Evolutionary conservation across 1,140 invertebrate genomes (phyloP).

Genomic region (Formica selysi): DNA sequence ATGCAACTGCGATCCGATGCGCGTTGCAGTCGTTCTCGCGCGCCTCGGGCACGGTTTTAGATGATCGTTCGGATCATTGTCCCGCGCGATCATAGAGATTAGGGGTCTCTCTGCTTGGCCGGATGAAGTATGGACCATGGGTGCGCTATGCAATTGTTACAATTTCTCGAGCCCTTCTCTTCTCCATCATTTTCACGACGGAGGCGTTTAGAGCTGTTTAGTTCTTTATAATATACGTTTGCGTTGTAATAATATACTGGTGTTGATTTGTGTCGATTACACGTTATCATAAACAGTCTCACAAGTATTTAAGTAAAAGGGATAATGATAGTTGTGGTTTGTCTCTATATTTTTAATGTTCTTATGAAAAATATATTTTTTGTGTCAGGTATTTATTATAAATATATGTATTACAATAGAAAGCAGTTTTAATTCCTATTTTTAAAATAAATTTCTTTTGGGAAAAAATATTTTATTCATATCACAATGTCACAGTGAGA

Average conservation of each 20-base stretch:
- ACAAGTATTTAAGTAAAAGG: constrained; percentile 63
- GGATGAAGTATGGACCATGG: constrained; percentile 54
- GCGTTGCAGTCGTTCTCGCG: constrained; percentile 25
- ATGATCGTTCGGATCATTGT: constrained; percentile 50
- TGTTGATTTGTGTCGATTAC: constrained; percentile 57
- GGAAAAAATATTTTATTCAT: background rate
- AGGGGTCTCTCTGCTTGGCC: constrained; percentile 45
- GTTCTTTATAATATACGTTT: constrained; percentile 38
- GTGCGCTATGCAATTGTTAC: constrained; percentile 47
- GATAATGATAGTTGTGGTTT: constrained; percentile 53
- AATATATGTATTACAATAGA: background rate
- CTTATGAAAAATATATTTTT: background rate
- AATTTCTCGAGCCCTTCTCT: constrained; percentile 41
- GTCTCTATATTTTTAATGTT: background rate
- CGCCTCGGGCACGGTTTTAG: constrained; percentile 56
- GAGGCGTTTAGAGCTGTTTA: constrained; percentile 42
- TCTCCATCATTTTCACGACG: constrained; percentile 48
- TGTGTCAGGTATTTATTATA: background rate
- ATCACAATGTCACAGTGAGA: background rate
- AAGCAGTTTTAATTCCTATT: background rate
- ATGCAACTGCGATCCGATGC: constrained; percentile 33
- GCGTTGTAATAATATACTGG: constrained; percentile 33
- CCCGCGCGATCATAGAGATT: constrained; percentile 66
- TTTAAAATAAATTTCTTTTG: constrained; percentile 24
- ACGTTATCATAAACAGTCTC: constrained; percentile 56